Evolutionary conservation across 2,888 invertebrate species (phyloP).

Genomic region (Oscheius myriophilus): DNA sequence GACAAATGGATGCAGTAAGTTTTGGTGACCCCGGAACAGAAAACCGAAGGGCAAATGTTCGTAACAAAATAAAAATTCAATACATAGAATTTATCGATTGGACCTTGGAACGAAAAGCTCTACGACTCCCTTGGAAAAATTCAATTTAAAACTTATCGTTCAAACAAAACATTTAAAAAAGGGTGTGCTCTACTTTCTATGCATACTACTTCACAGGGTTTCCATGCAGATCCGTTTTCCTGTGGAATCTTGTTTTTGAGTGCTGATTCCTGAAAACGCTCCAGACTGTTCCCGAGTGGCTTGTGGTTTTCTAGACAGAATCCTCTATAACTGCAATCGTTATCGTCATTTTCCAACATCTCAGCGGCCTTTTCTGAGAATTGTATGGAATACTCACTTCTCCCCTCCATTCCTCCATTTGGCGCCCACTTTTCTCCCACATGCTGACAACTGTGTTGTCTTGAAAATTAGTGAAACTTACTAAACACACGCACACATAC

Average conservation of each 20-base stretch:
- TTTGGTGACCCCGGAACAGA: no score
- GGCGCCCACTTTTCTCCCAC: constrained; percentile 48
- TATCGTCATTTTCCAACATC: constrained; percentile 19
- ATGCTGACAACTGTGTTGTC: constrained; percentile 51
- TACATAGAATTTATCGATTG: no score
- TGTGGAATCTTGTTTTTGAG: constrained; percentile 38
- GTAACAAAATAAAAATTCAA: no score
- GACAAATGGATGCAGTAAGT: no score
- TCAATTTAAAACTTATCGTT: no score
- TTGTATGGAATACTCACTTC: constrained; percentile 45
- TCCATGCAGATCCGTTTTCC: constrained; percentile 34
- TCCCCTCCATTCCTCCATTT: constrained; percentile 47
- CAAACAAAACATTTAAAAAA: no score
- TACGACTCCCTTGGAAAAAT: no score
- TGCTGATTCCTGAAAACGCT: constrained; percentile 45
- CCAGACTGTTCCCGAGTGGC: constrained; percentile 18
- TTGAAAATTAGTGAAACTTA: constrained; percentile 27
- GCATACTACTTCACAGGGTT: no score
- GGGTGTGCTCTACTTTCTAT: no score
- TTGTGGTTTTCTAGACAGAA: not conserved
- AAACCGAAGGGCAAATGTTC: no score
- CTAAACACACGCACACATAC: no score
- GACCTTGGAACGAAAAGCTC: no score
- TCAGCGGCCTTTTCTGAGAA: constrained; percentile 38
- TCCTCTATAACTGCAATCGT: not conserved